phyloP scores from a whole-genome alignment of 2,888 invertebrate genomes.

The Meiosimyza decipiens region DNA sequence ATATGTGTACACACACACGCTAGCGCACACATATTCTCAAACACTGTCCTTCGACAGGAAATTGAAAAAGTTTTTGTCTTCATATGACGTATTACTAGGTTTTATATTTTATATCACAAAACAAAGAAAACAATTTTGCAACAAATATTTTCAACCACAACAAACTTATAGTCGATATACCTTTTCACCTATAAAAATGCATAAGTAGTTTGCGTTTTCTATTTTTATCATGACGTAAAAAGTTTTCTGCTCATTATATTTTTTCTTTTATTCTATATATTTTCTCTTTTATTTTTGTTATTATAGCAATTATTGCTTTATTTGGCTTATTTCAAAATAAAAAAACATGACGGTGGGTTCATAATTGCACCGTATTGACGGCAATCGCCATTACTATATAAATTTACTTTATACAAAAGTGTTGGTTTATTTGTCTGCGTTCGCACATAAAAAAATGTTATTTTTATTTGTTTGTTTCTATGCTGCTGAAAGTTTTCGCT shows the following conservation, averaged over 20 bases:
- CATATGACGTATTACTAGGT: too few relatives aligned
- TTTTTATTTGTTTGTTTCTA: conserved; percentile 2
- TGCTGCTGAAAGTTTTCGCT: background rate
- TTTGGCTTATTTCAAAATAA: too few relatives aligned
- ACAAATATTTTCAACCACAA: too few relatives aligned
- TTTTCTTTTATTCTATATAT: background rate
- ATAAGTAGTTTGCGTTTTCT: too few relatives aligned
- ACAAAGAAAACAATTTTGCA: too few relatives aligned
- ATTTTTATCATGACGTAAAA: background rate
- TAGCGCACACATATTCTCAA: background rate
- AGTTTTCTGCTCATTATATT: conserved; percentile 8
- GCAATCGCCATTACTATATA: background rate
- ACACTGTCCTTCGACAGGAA: conserved; percentile 19
- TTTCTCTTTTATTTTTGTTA: background rate
- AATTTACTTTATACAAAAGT: background rate
- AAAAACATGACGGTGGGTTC: background rate
- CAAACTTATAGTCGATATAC: too few relatives aligned
- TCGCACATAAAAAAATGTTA: background rate
- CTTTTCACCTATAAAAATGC: too few relatives aligned
- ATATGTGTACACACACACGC: too few relatives aligned
- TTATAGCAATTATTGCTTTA: background rate
- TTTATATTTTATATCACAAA: too few relatives aligned
- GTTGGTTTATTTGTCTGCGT: background rate
- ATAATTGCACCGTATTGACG: conserved; percentile 1
- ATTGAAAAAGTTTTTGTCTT: conserved; percentile 28